Evolutionary conservation across 2,797 vertebrate species (phyloP), one percentile per base, ranked within the genome.

Genomic region (Carduelis carduelis): DNA sequence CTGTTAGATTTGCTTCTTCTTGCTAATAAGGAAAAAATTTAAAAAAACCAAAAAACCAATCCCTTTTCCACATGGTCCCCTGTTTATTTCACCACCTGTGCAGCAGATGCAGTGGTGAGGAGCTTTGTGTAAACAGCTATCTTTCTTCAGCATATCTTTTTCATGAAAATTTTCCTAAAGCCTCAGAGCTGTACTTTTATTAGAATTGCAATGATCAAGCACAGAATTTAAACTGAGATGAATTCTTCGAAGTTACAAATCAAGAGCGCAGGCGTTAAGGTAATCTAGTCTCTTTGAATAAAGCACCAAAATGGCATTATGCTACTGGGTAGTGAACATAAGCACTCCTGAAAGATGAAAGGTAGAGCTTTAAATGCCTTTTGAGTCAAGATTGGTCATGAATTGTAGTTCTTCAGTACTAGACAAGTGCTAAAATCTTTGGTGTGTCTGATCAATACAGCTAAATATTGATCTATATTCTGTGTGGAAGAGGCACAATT

Each of bases 31-130:
- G 12, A 66, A 80, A 74, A 41, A 21, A 10, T 14, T 18, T 2
- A 20, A 1, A 1, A 1, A 53, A 24, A 53, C 19, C 43, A 17
- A 23, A 17, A 23, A 4, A 2, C 8, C 41, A 15, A 5, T 6
- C 5, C 19, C 47, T 82, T 86, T 91, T 50, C 26, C 32, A 9
- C 55, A n/a, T 3, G 3, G 5, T 81, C 22, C 7, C 22, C 60
- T 60, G 41, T 27, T 77, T 88, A 64, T 28, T 75, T 61, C 27
- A 75, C 50, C 24, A 65, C 50, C 19, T 55, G 32, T 35, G 32
- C 43, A 39, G 12, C 17, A 78, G 57, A 49, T 14, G 5, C 53
- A 83, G 19, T 34, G 53, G 11, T 8, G 4, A 86, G 17, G 19
- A 88, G 9, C 11, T 56, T 50, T 46, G 69, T 23, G 6, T 39